These are phyloP conservation scores for Procambarus virginalis DNA, from an alignment of 1,140 invertebrate genomes.

Conservation along the genomic window DNA sequence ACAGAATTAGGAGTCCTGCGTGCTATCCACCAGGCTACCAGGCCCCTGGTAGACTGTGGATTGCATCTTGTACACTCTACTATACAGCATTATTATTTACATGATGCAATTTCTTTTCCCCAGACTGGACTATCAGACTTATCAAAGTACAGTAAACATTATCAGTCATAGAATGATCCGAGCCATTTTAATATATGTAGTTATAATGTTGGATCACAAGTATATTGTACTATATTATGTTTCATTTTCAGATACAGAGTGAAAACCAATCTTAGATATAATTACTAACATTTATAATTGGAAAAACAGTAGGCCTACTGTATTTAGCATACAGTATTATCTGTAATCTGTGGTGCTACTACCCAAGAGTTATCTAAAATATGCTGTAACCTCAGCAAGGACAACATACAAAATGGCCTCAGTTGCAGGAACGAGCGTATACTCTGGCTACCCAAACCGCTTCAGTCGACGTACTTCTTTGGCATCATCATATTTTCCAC, in stretches of 20 bases:
- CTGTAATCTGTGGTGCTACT: neutral
- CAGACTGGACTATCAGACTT: no score
- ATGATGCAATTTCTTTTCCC: no score
- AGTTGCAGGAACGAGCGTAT: slow-evolving; percentile 43
- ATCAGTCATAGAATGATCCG: no score
- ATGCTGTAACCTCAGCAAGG: neutral
- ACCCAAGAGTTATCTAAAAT: neutral
- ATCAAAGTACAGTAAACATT: no score
- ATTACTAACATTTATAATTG: neutral
- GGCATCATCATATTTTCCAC: slow-evolving; percentile 33
- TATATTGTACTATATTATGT: neutral
- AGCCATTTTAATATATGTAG: no score
- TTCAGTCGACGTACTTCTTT: slow-evolving; percentile 37
- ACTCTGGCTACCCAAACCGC: slow-evolving; percentile 26
- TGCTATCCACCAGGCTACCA: no score
- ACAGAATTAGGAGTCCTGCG: no score
- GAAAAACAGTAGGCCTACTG: no score
- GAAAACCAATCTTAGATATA: neutral
- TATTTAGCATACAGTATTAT: neutral
- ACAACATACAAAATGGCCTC: slow-evolving; percentile 30
- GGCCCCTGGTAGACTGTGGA: no score
- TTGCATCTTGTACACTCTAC: no score
- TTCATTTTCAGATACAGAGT: neutral
- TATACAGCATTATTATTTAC: no score
- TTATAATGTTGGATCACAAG: neutral